These are phyloP conservation scores for Sebastes steindachneri DNA, from an alignment of 2,797 vertebrate species.

Conservation along the genomic window DNA sequence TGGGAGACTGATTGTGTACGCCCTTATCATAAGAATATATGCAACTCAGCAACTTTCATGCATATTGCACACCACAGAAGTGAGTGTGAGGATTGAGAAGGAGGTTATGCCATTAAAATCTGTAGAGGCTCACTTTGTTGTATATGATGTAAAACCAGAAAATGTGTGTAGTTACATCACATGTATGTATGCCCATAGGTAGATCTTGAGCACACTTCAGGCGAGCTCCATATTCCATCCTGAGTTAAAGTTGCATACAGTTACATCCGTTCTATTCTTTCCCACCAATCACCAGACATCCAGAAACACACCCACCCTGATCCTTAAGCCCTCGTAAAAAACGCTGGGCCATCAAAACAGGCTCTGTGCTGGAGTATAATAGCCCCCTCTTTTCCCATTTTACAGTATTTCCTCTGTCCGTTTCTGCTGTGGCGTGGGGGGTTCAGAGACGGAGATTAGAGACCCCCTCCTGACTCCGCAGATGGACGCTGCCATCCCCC, in stretches of 20 bases:
- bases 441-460: constrained; percentile 71
- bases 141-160: no score
- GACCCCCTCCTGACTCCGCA: constrained; percentile 67
- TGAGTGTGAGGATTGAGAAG: no score
- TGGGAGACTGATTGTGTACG: no score
- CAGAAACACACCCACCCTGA: constrained; percentile 21
- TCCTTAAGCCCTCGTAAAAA: constrained; percentile 26
- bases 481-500: constrained; percentile 70
- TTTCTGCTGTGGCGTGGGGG: constrained; percentile 7
- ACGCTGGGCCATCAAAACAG: constrained; percentile 22
- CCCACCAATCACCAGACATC: background rate
- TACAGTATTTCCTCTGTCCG: constrained; percentile 29
- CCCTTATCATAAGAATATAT: no score
- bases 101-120: no score
- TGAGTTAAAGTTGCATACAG: background rate
- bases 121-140: no score
- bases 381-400: constrained; percentile 24
- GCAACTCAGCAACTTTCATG: no score
- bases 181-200: background rate
- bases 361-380: constrained; percentile 38
- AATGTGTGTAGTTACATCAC: background rate
- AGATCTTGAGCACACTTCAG: background rate
- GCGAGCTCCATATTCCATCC: background rate
- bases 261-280: background rate
- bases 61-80: no score